Conservation (phyloP, 2,797 vertebrate species). For the Catostomus latipinnis region DNA sequence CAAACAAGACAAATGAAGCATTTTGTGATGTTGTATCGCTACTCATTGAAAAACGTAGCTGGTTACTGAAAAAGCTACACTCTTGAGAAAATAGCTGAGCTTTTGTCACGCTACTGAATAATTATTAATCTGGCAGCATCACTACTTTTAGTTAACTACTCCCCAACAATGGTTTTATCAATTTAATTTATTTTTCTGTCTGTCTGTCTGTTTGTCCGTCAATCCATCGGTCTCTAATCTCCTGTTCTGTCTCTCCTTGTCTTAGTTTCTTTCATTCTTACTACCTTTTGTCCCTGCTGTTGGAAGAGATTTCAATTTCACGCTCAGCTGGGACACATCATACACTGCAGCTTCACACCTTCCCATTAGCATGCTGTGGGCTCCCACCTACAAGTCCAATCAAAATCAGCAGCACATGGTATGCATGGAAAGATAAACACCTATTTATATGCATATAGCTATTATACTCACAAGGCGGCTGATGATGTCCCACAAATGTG, state of each 20-base stretch:
- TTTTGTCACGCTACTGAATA: no score
- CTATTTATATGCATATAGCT: constrained; percentile 36
- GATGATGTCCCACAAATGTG: constrained; percentile 15
- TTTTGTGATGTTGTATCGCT: no score
- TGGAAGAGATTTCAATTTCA: constrained; percentile 75
- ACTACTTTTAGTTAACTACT: no score
- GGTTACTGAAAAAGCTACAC: no score
- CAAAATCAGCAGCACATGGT: constrained; percentile 43
- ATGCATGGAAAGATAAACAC: constrained; percentile 29
- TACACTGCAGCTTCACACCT: constrained; percentile 41
- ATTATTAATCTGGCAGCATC: no score
- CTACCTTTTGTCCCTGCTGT: constrained; percentile 42
- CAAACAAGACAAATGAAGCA: no score
- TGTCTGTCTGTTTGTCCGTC: constrained; percentile 7
- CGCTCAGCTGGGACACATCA: constrained; percentile 69
- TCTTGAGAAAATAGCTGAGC: no score
- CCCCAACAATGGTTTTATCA: no score
- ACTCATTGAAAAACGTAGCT: no score
- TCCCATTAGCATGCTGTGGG: constrained; percentile 58
- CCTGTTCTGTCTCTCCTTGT: constrained; percentile 4
- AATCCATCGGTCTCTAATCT: constrained; percentile 15
- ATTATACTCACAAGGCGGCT: constrained; percentile 31
- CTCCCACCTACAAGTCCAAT: constrained; percentile 42
- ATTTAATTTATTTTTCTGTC: not conserved
- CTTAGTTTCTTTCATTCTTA: constrained; percentile 10